Percentiles rank a stretch among this genome's conserved stretches.
Evolutionary conservation across 1,140 invertebrate genomes (phyloP).

Genomic region (Holcopasites calliopsidis): DNA sequence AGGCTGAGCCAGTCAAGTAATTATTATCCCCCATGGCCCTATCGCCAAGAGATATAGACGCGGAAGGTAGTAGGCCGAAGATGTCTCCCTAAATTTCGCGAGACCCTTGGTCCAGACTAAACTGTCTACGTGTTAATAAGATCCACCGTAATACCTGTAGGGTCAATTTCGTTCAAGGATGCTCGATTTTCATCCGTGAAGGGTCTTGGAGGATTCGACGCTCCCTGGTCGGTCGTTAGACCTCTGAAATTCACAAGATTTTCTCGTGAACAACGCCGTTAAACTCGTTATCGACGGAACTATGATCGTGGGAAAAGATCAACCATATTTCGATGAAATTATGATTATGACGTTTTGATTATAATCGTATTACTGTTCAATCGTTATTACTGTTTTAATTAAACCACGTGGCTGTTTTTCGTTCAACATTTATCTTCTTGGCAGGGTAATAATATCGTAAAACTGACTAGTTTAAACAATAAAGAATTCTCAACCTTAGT

Average conservation of each 20-base stretch:
- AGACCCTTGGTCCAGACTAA: constrained; percentile 2
- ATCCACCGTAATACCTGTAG: constrained; percentile 31
- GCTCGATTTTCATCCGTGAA: not conserved
- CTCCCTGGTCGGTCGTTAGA: constrained; percentile 2
- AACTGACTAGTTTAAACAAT: too few relatives aligned
- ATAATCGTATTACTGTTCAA: too few relatives aligned
- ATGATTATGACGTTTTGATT: too few relatives aligned
- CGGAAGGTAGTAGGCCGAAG: constrained; percentile 35
- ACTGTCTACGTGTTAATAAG: constrained; percentile 48
- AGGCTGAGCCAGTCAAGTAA: constrained; percentile 36
- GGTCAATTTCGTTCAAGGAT: constrained; percentile 40
- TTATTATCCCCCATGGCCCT: constrained; percentile 69
- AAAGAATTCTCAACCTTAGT: too few relatives aligned
- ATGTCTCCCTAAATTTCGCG: constrained; percentile 49
- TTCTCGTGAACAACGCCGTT: not conserved
- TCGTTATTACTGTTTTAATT: too few relatives aligned
- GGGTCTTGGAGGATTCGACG: not conserved
- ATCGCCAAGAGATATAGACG: constrained; percentile 61
- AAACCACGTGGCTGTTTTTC: too few relatives aligned
- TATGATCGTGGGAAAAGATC: not conserved
- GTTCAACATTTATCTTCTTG: too few relatives aligned
- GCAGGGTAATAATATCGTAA: too few relatives aligned
- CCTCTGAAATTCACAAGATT: not conserved
- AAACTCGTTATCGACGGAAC: not conserved
- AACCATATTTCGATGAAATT: not conserved